Conservation (phyloP, 2,888 invertebrate genomes). For the Diplolepis rosae region DNA sequence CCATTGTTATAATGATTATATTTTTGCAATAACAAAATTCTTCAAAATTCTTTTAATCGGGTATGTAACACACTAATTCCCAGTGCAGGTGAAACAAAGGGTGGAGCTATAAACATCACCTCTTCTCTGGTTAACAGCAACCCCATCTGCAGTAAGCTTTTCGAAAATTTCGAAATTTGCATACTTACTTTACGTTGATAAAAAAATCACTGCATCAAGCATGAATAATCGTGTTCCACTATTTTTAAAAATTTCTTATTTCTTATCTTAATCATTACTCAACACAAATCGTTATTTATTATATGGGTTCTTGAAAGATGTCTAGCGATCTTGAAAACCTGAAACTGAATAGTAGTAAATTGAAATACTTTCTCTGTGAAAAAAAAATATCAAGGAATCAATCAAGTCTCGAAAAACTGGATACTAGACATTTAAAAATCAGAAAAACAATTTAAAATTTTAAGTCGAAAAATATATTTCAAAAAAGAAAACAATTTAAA, state of each 20-base stretch:
- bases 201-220: neutral
- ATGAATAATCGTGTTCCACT: neutral
- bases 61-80: constrained; percentile 69
- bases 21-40: neutral
- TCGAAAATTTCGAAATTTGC: neutral
- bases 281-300: too few species aligned
- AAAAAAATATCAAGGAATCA: too few species aligned
- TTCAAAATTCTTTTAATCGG: constrained; percentile 50
- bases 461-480: too few species aligned
- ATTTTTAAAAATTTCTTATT: constrained; percentile 9
- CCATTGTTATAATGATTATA: constrained; percentile 13
- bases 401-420: too few species aligned
- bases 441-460: too few species aligned
- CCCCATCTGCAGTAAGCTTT: constrained; percentile 71
- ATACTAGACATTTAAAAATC: too few species aligned
- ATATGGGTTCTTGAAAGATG: too few species aligned
- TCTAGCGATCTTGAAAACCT: too few species aligned
- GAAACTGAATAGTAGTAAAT: too few species aligned
- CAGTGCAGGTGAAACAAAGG: constrained; percentile 71
- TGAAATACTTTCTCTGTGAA: too few species aligned
- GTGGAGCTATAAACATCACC: constrained; percentile 67
- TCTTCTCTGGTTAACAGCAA: constrained; percentile 69
- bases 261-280: neutral
- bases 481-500: too few species aligned
- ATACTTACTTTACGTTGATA: neutral